Base-by-base conservation (phyloP, 2,888 invertebrate genomes). In the Acleris literana region DNA sequence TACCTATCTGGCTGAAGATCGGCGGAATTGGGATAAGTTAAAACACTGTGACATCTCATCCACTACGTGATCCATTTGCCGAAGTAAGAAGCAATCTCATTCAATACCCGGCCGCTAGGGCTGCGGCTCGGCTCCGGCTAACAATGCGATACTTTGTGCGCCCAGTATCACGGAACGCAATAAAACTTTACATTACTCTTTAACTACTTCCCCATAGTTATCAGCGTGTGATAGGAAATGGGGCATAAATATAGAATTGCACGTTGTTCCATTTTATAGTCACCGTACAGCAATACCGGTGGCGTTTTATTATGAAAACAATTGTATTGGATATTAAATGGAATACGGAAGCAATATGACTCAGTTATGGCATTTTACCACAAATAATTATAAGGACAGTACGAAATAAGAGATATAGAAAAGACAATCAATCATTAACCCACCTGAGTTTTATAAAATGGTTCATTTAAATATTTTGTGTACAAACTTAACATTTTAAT, bases 11-110 rank as follows among this genome's bases (percentile, higher is more conserved):
- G 70, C 69, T 71, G 74, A 71, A 83, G 84, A 83, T 86, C 83
- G 86, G 84, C 85, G 84, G 87, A 91, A 90, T 91, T 88, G 88
- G 90, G 89, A 90, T 90, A 71, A 71, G 90, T 93, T 93, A 93
- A 93, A 93, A 93, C 93, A 93, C 91, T 90, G 93, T 92, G 93
- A 93, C 93, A 92, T 93, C 92, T 92, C 93, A 93, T 93, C 92
- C 92, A 88, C 87, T 93, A 93, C 93, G 93, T 93, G 93, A 93
- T 93, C 93, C 93, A 93, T 93, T 93, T 93, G 92, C 88, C 88
- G 90, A 92, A 90, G 92, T 93, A 93, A 93, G 93, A 92, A 93
- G 93, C 93, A 92, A 93, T 93, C 93, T 93, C 93, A 93, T 93
- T 93, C 93, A 93, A 93, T 93, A 92, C 92, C 88, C 84, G 82